Base-by-base conservation (phyloP, 2,797 vertebrate genomes). In the Odontamblyopus lacepedii region DNA sequence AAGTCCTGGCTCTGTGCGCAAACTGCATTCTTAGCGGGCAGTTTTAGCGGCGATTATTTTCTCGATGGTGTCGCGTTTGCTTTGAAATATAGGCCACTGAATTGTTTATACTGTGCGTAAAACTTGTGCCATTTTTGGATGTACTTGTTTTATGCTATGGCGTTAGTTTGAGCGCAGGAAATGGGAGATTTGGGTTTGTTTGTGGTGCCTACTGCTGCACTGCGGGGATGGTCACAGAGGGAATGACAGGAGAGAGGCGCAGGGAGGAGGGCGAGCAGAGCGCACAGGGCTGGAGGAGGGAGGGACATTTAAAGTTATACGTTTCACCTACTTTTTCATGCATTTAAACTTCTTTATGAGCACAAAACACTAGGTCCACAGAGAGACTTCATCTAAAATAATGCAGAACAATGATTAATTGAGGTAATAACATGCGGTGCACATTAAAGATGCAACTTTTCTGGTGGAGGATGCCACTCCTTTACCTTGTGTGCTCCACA, bases 31-130 rank as follows among this genome's bases (percentile, higher is more conserved):
- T 6, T 35, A n/a, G 50, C 63, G 55, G 77, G 70, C 71, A 56
- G 50, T 75, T 67, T 76, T 62, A 65, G 67, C n/a, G 61, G 63
- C 61, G 83, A 59, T 66, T 62, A 5, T 77, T 73, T 71, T 79
- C 85, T 9, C 59, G 82, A 72, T 79, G 77, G 65, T 41, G 74
- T 75, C 76, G 76, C 76, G 81, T 88, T 89, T 88, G 87, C 86
- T 79, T 71, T 84, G 86, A 63, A 89, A 88, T 83, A 85, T 75
- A 91, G 93, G 92, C 93, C 92, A 89, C 71, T 71, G 69, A 70
- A 62, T 78, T 83, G 72, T 77, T 69, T 86, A 84, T 82, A 86
- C 78, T 73, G 73, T 56, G 69, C 72, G 77, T 70, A 50, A 63
- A 64, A 70, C 73, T 67, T 56, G 51, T 60, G 29, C 79, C 57